A percentile compares a stretch with the other conserved stretches of the same genome.
phyloP scores from a whole-genome alignment of 1,140 invertebrate species.

The Eumeta japonica region DNA sequence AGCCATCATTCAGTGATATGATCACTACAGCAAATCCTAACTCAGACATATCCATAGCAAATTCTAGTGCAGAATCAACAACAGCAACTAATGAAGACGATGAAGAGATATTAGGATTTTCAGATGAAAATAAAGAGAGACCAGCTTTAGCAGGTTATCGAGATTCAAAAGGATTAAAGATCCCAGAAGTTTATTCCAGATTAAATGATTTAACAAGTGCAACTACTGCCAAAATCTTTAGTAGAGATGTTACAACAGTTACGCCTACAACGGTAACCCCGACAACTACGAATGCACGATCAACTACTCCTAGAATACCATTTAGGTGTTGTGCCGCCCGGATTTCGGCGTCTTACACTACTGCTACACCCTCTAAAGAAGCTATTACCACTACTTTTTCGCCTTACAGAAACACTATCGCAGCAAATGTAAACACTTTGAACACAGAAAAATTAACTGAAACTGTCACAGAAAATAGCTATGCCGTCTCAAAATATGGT shows the following conservation, averaged over 20 bases:
- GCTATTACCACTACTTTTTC: slow-evolving; percentile 23
- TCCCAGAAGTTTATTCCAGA: slow-evolving; percentile 23
- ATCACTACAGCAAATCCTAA: slow-evolving; percentile 31
- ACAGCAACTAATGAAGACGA: slow-evolving; percentile 65
- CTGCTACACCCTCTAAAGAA: slow-evolving; percentile 23
- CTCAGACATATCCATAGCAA: slow-evolving; percentile 30
- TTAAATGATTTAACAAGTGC: slow-evolving; percentile 8
- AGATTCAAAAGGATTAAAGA: slow-evolving; percentile 45
- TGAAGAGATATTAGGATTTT: slow-evolving; percentile 75
- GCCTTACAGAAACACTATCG: slow-evolving; percentile 35
- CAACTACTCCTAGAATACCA: slow-evolving; percentile 30
- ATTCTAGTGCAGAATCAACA: slow-evolving; percentile 45
- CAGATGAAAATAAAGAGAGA: slow-evolving; percentile 58
- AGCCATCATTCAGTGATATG: slow-evolving; percentile 60
- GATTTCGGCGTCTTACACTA: slow-evolving; percentile 49
- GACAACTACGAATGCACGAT: slow-evolving; percentile 14
- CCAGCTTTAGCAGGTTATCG: slow-evolving; percentile 22
- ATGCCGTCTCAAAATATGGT: slow-evolving; percentile 43
- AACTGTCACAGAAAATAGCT: slow-evolving; percentile 29
- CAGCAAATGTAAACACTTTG: slow-evolving; percentile 41
- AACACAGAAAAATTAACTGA: too few relatives aligned
- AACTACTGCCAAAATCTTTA: slow-evolving; percentile 10
- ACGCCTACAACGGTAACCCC: slow-evolving; percentile 23
- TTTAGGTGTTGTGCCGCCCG: slow-evolving; percentile 46
- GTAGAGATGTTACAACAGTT: slow-evolving; percentile 27